phyloP scores from a whole-genome alignment of 2,888 invertebrate species.

The Orchesellides sinensis region DNA sequence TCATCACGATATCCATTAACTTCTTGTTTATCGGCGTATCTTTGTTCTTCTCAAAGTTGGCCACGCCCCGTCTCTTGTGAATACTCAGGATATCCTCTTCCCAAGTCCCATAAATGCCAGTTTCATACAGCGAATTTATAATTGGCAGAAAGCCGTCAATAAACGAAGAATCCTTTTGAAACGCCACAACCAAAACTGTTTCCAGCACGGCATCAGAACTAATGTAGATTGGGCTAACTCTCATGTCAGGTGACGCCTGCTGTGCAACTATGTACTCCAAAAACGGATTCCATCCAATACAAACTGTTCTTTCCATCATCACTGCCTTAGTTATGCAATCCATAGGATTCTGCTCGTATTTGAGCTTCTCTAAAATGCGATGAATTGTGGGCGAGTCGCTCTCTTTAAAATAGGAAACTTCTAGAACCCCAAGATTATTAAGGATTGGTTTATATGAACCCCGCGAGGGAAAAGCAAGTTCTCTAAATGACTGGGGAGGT shows the following conservation, averaged over 20 bases:
- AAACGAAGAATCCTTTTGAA: slow-evolving; percentile 6
- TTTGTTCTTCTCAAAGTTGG: not conserved
- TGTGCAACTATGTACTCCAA: not conserved
- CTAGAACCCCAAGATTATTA: not conserved
- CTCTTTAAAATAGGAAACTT: not conserved
- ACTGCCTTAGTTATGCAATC: not conserved
- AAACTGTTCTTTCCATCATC: not conserved
- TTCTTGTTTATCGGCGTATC: not conserved
- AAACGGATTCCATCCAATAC: not conserved
- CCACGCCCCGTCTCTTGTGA: not conserved
- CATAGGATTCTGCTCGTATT: not conserved
- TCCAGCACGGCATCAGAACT: not conserved
- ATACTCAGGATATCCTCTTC: not conserved
- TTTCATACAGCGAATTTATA: not conserved
- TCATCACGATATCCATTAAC: not conserved
- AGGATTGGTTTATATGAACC: not conserved
- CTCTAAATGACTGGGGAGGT: not conserved
- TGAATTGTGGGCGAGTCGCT: not conserved
- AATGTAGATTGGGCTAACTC: not conserved
- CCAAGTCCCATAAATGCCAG: slow-evolving; percentile 1
- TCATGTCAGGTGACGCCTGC: not conserved
- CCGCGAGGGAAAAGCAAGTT: not conserved
- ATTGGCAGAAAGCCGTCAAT: not conserved
- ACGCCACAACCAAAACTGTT: not conserved
- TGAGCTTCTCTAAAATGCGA: not conserved